These are phyloP conservation scores for Onychomys arenicola DNA, from an alignment of 2,797 vertebrate genomes.

Conservation along the genomic window DNA sequence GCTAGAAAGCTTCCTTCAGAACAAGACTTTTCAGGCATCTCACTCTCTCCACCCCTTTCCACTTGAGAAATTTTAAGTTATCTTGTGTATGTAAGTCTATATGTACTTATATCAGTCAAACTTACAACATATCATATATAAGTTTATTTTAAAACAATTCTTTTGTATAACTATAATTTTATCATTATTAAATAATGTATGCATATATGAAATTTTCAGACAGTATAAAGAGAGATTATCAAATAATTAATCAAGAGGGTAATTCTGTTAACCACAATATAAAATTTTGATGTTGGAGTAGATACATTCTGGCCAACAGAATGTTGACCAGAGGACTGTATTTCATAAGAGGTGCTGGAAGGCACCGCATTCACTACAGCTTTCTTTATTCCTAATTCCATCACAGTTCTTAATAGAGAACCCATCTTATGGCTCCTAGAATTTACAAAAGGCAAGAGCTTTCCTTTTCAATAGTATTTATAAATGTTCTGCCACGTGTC, in stretches of 20 bases:
- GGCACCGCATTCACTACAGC: background rate
- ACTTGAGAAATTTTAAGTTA: background rate
- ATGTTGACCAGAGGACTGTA: background rate
- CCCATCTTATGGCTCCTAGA: background rate
- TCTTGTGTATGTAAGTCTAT: background rate
- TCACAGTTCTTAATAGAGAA: background rate
- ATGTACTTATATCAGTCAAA: background rate
- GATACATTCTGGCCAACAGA: background rate
- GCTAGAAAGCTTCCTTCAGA: conserved; percentile 19
- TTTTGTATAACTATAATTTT: background rate
- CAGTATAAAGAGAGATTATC: background rate
- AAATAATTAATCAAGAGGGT: conserved; percentile 10
- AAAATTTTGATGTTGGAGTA: background rate
- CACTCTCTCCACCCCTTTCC: background rate
- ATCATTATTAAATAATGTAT: background rate
- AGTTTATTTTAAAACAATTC: background rate
- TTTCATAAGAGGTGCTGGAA: background rate
- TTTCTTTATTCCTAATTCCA: background rate
- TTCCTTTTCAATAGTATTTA: background rate
- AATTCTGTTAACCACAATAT: conserved; percentile 30
- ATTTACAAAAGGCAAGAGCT: background rate
- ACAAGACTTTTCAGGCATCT: background rate
- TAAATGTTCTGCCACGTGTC: background rate
- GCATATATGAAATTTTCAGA: background rate
- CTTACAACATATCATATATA: background rate